Base-by-base conservation (phyloP, 2,888 invertebrate genomes). In the Synergus umbraculus region DNA sequence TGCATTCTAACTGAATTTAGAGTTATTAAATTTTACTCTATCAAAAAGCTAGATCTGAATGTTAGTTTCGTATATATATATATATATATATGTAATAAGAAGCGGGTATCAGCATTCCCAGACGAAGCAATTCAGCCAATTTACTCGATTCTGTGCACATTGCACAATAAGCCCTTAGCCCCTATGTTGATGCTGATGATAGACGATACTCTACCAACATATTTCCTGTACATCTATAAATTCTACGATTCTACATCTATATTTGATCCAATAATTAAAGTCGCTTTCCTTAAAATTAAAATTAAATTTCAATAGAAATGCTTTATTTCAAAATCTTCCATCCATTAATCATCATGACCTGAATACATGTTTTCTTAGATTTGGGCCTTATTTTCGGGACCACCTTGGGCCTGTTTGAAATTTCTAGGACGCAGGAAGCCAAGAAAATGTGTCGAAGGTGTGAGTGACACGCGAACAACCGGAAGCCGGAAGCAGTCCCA, bases 111-210 rank as follows among this genome's bases (percentile, higher is more conserved):
- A 66, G 10, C 83, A 85, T 86, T 85, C 86, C 86, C 82, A 85
- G 84, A 86, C 85, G 82, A 77, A 81, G 85, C 86, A 89, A 89
- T 89, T 89, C 83, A 89, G 85, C 85, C 87, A 89, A 89, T 89
- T 89, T 86, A 87, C 83, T 89, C 82, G 84, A 89, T 88, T 88
- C 84, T 86, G 80, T 81, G 79, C 79, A 76, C 85, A 81, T 81
- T 81, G 81, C 80, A 84, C 85, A 85, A 87, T 84, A 46, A 65
- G 49, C 78, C 79, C 81, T 79, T 63, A 81, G 80, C 77, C 81
- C 78, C 78, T 67, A 76, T 79, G 15, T 15, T 54, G 54, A 77
- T 15, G 9, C 46, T 76, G 44, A 18, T 22, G 54, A 76, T 58
- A 41, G n/a, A 41, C 0, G 60, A 76, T 58, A 41, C 9, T 49